These are phyloP conservation scores for Glomeris maerens DNA, from an alignment of 1,140 invertebrate species.

Conservation along the genomic window DNA sequence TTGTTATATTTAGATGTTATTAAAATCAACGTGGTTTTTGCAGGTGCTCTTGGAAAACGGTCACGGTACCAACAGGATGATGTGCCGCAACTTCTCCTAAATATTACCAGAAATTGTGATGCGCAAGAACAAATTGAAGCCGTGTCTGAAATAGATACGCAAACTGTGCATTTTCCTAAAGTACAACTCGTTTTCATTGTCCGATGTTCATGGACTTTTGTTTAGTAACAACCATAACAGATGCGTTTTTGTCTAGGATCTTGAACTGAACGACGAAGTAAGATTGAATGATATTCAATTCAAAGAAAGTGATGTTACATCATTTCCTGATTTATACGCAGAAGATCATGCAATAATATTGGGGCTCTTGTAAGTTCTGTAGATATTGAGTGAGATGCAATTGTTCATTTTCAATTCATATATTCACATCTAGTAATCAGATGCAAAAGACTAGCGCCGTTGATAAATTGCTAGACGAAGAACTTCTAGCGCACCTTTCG, in stretches of 20 bases:
- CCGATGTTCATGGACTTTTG: not conserved
- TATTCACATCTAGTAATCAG: conserved; percentile 37
- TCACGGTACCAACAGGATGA: conserved; percentile 72
- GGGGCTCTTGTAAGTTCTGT: conserved; percentile 43
- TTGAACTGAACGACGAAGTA: conserved; percentile 67
- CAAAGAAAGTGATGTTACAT: conserved; percentile 39
- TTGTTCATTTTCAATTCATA: conserved; percentile 11
- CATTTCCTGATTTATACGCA: conserved; percentile 43
- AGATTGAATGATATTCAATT: conserved; percentile 62
- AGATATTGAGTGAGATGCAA: conserved; percentile 11
- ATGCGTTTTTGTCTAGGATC: conserved; percentile 29
- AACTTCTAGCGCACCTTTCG: conserved; percentile 60
- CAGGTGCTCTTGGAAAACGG: conserved; percentile 67
- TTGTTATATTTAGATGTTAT: conserved; percentile 14
- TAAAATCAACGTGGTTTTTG: conserved; percentile 17
- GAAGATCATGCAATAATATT: conserved; percentile 66
- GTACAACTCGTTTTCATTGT: not conserved
- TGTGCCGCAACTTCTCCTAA: conserved; percentile 62
- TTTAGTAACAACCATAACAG: conserved; percentile 1
- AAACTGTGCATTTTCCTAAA: conserved; percentile 5
- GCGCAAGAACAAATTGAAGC: conserved; percentile 26
- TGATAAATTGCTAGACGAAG: conserved; percentile 60
- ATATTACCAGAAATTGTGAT: conserved; percentile 33
- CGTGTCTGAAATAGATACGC: conserved; percentile 27
- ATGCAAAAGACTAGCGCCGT: conserved; percentile 54